Percentiles rank a stretch among this genome's conserved stretches.
phyloP scores from a whole-genome alignment of 2,888 invertebrate genomes.

The Caenorhabditis parvicauda region DNA sequence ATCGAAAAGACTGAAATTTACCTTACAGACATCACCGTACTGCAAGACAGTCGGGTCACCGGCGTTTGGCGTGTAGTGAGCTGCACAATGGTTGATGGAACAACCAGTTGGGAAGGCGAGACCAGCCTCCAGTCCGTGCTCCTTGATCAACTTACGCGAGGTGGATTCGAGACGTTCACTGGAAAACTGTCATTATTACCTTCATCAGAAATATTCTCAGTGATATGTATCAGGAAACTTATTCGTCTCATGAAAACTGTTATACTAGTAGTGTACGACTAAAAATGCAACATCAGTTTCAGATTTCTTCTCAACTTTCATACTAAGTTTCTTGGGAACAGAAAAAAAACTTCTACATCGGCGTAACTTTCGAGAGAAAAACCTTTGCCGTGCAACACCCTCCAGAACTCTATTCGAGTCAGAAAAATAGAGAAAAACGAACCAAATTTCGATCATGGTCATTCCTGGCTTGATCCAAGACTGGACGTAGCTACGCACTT shows the following conservation, averaged over 20 bases:
- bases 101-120: slow-evolving; percentile 90
- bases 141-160: slow-evolving; percentile 85
- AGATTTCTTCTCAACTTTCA: too few relatives aligned
- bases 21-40: slow-evolving; percentile 96
- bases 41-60: slow-evolving; percentile 91
- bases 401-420: background rate
- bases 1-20: slow-evolving; percentile 63
- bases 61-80: slow-evolving; percentile 98
- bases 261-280: too few relatives aligned
- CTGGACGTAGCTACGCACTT: slow-evolving; percentile 87
- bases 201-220: too few relatives aligned
- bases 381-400: background rate
- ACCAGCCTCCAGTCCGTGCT: slow-evolving; percentile 88
- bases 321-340: too few relatives aligned
- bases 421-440: slow-evolving; percentile 10
- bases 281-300: too few relatives aligned
- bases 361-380: background rate
- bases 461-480: slow-evolving; percentile 95
- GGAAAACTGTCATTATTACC: slow-evolving; percentile 29
- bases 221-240: too few relatives aligned
- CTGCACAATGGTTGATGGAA: slow-evolving; percentile 97
- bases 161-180: slow-evolving; percentile 87
- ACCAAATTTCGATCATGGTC: slow-evolving; percentile 96
- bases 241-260: background rate
- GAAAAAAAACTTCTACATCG: too few relatives aligned